Evolutionary conservation across 2,888 invertebrate genomes (phyloP).

Genomic region (Drosophila parthenogenetica): DNA sequence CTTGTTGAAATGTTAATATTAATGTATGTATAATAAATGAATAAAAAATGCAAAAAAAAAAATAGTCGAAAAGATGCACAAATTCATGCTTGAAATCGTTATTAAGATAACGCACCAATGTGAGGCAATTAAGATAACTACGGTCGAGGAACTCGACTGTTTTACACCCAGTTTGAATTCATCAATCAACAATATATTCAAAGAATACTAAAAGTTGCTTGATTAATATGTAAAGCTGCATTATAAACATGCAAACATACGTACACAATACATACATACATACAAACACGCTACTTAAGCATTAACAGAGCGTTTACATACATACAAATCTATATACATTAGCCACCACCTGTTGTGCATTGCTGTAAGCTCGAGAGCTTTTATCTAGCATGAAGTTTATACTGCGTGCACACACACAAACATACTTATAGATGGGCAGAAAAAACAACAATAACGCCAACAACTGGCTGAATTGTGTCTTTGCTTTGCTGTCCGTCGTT

Average conservation of each 20-base stretch:
- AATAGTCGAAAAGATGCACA: background rate
- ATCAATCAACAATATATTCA: too few relatives aligned
- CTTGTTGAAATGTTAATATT: background rate
- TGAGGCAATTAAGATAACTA: too few relatives aligned
- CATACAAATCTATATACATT: background rate
- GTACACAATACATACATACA: background rate
- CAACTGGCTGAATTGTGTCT: conserved; percentile 23
- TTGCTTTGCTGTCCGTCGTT: conserved; percentile 21
- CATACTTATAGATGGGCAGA: background rate
- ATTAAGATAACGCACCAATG: too few relatives aligned
- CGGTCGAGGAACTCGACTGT: too few relatives aligned
- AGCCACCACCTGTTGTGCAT: conserved; percentile 21
- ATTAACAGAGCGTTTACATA: background rate
- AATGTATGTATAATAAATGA: background rate
- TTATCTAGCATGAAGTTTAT: conserved; percentile 16
- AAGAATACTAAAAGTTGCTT: too few relatives aligned
- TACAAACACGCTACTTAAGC: background rate
- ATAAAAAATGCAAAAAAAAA: background rate
- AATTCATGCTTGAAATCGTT: background rate
- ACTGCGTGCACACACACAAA: conserved; percentile 1
- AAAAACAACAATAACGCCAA: conserved; percentile 5
- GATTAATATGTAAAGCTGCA: too few relatives aligned
- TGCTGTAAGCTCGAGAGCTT: conserved; percentile 16
- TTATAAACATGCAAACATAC: too few relatives aligned
- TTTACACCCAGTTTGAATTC: too few relatives aligned